These are phyloP conservation scores for Brachyhypopomus occidentalis DNA, from an alignment of 2,113 vertebrate genomes.

Conservation along the genomic window DNA sequence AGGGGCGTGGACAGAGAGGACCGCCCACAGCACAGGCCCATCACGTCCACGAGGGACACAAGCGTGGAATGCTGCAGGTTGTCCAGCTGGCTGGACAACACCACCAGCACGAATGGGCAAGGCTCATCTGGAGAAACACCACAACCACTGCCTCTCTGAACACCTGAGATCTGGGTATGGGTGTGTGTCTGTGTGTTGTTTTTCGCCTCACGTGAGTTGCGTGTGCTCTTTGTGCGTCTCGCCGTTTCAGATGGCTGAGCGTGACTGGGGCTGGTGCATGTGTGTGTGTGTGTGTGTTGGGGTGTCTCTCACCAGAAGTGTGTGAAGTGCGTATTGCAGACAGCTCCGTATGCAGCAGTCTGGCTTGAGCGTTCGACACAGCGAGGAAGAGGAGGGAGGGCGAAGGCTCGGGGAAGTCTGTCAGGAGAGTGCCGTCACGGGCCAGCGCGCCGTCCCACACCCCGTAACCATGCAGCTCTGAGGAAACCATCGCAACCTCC, in stretches of 20 bases:
- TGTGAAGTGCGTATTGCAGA: constrained; percentile 43
- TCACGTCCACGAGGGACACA: constrained; percentile 68
- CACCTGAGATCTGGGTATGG: neutral
- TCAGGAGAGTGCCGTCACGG: constrained; percentile 53
- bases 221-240: too few relatives aligned
- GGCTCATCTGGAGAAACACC: constrained; percentile 49
- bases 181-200: neutral
- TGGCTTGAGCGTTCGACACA: constrained; percentile 69
- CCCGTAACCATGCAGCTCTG: constrained; percentile 67
- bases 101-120: constrained; percentile 66
- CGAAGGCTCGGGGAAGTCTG: constrained; percentile 48
- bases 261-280: constrained; percentile 48
- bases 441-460: constrained; percentile 69
- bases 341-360: constrained; percentile 67
- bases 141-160: neutral
- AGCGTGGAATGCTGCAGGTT: constrained; percentile 63
- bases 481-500: constrained; percentile 63
- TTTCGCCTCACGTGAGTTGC: too few relatives aligned
- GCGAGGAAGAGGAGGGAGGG: constrained; percentile 74
- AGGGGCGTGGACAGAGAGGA: constrained; percentile 53
- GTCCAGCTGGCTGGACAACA: constrained; percentile 64
- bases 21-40: constrained; percentile 54
- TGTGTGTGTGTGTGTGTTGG: neutral
- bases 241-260: neutral
- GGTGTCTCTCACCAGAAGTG: constrained; percentile 44